Conservation (phyloP, 2,113 vertebrate species). For the Setophaga coronata region DNA sequence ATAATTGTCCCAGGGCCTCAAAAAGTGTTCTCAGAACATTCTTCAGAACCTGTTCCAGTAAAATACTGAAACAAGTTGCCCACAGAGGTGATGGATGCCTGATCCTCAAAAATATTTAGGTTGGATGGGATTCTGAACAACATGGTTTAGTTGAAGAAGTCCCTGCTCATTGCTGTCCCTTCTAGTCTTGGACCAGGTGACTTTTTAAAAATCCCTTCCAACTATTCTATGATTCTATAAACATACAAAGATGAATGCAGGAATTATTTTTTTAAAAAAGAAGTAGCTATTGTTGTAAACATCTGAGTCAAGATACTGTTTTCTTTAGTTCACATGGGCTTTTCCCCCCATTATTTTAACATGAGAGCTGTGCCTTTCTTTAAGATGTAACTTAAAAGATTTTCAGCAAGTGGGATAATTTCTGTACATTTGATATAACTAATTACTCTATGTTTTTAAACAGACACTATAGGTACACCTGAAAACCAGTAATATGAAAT, state of each 20-base stretch:
- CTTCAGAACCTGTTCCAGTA: background rate
- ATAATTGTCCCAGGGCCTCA: background rate
- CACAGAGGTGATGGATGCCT: background rate
- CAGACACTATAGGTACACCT: background rate
- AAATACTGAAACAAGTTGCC: background rate
- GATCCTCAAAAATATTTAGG: background rate
- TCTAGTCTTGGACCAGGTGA: background rate
- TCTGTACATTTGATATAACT: background rate
- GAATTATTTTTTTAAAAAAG: background rate
- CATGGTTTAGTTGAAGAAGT: background rate
- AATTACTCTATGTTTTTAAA: background rate
- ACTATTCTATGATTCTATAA: background rate
- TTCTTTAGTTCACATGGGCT: background rate
- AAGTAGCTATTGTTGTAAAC: background rate
- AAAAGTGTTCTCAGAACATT: background rate
- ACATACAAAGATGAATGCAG: background rate
- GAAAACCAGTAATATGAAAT: background rate
- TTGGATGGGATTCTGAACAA: background rate
- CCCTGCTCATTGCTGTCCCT: background rate
- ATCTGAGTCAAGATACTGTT: background rate
- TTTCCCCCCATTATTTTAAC: background rate
- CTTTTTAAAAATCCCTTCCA: background rate
- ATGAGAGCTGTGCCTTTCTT: background rate
- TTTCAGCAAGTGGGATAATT: background rate
- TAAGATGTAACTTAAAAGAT: background rate